Conservation (phyloP, 2,888 invertebrate species). For the Drosophila suboccidentalis region DNA sequence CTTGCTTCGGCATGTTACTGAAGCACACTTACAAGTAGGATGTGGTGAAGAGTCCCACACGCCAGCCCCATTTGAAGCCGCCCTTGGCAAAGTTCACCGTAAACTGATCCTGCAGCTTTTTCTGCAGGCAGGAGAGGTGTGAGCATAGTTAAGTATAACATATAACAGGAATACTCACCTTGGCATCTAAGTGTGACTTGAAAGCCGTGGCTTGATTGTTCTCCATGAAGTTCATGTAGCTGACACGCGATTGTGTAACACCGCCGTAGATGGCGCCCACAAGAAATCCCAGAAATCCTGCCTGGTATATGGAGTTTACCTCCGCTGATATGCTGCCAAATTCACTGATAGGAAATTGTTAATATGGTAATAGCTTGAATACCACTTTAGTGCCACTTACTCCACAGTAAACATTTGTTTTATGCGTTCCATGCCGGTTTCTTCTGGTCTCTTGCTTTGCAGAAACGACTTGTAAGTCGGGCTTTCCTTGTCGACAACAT, state of each 20-base stretch:
- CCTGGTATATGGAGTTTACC: constrained; percentile 88
- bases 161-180: constrained; percentile 85
- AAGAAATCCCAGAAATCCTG: constrained; percentile 87
- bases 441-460: constrained; percentile 63
- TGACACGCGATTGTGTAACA: constrained; percentile 87
- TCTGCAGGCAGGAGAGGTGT: constrained; percentile 84
- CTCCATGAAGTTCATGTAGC: constrained; percentile 90
- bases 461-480: constrained; percentile 82
- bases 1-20: background rate
- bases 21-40: constrained; percentile 88
- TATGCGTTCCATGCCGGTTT: constrained; percentile 83
- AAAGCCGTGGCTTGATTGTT: constrained; percentile 91
- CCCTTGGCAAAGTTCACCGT: constrained; percentile 90
- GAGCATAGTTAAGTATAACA: too few relatives aligned
- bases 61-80: constrained; percentile 90
- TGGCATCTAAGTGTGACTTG: constrained; percentile 89
- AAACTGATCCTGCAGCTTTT: constrained; percentile 90
- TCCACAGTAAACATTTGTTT: constrained; percentile 83
- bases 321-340: constrained; percentile 88
- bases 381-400: constrained; percentile 61
- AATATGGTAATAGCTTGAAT: background rate
- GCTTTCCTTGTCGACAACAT: constrained; percentile 71
- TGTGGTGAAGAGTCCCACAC: constrained; percentile 89
- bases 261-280: constrained; percentile 90
- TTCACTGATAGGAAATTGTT: constrained; percentile 86